Evolutionary conservation across 2,888 invertebrate species (phyloP).

Genomic region (Calliphora vomitoria): DNA sequence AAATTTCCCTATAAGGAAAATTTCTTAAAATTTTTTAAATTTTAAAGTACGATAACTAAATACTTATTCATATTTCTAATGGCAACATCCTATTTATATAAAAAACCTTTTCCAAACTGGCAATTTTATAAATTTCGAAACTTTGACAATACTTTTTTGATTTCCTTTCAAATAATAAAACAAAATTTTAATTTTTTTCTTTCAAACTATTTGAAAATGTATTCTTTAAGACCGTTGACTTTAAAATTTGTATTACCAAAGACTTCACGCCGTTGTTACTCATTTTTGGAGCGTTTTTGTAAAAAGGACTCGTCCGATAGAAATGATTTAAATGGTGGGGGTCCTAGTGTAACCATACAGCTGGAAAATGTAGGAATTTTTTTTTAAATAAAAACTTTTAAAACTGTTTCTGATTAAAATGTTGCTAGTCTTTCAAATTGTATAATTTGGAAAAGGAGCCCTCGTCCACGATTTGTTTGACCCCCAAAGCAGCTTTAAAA

Average conservation of each 20-base stretch:
- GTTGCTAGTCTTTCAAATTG: constrained; percentile 87
- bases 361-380: constrained; percentile 62
- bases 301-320: constrained; percentile 1
- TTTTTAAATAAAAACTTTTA: neutral
- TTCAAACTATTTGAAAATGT: constrained; percentile 14
- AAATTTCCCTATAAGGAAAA: no score
- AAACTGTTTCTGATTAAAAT: neutral
- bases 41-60: no score
- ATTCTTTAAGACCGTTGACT: neutral
- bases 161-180: neutral
- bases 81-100: no score
- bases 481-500: constrained; percentile 91
- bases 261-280: neutral
- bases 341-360: constrained; percentile 39
- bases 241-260: neutral
- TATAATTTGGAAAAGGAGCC: constrained; percentile 95
- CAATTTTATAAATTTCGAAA: neutral
- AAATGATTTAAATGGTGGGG: neutral
- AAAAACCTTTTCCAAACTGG: neutral
- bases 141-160: neutral
- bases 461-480: constrained; percentile 88
- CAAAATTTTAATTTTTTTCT: neutral
- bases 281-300: constrained; percentile 53
- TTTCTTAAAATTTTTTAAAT: no score
- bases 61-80: no score